Evolutionary conservation across 2,888 invertebrate species (phyloP), one percentile per base, ranked within the genome.

Genomic region (Holacanthella duospinosa): DNA sequence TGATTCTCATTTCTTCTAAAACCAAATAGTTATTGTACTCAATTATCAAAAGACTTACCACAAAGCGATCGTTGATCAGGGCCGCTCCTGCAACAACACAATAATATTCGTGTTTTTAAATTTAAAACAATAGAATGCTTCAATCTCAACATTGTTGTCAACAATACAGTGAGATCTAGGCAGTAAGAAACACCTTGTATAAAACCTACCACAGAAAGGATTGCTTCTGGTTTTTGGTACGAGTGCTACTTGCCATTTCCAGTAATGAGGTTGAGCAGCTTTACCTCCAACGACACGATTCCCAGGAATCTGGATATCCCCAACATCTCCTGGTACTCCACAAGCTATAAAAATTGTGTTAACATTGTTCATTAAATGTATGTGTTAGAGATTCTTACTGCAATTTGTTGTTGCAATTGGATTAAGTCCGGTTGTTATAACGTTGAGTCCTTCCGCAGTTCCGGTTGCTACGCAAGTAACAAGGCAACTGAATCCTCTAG

Each of bases 161-260:
- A 54, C 12, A 16, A 54, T 12, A 21, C 21, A 54, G 12, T 12
- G 54, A 24, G 21, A 12, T 19, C 21, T 19, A 19, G 16, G 21
- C 9, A 12, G 59, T 65, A 21, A 67, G 64, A 1, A 71, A 43
- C 27, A 55, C 48, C 4, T n/a, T n/a, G n/a, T n/a, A n/a, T n/a
- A n/a, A n/a, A n/a, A n/a, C n/a, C 64, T 68, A 12, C 69, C 70
- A 57, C 72, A 71, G 55, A 71, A 68, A 12, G 71, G 71, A 24
- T 59, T 57, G 6, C 63, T 61, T 43, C 64, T 56, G 2, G 59
- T 56, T 59, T 62, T 48, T 16, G 68, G 55, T 25, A 66, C 64
- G 57, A 72, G 53, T 1, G 65, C 67, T 26, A 63, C 59, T 60
- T 72, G 71, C 71, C 71, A 72, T 56, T 65, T 66, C 70, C 70